Evolutionary conservation across 2,888 invertebrate species (phyloP).

Genomic region (Drosophila glabriapex): DNA sequence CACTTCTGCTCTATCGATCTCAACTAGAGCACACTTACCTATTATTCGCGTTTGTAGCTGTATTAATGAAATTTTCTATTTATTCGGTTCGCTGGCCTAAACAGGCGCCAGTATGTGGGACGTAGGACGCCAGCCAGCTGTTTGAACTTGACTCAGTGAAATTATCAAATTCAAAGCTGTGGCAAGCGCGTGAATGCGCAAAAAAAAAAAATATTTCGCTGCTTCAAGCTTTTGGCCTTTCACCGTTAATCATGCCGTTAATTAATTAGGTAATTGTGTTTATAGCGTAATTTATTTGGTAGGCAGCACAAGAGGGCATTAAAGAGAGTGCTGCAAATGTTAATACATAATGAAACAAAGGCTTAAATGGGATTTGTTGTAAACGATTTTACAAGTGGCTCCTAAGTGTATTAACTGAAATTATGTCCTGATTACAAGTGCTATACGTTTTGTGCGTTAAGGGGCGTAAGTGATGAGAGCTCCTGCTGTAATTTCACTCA

Average conservation of each 20-base stretch:
- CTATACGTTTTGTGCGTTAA: neutral
- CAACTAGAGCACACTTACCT: neutral
- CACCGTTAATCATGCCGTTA: conserved; percentile 60
- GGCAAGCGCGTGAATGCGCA: conserved; percentile 53
- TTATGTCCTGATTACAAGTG: conserved; percentile 16
- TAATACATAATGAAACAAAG: conserved; percentile 67
- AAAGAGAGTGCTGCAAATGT: conserved; percentile 24
- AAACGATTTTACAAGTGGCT: conserved; percentile 42
- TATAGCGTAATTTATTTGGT: conserved; percentile 56
- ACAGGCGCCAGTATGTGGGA: conserved; percentile 25
- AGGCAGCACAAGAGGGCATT: conserved; percentile 1
- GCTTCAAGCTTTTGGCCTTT: conserved; percentile 16
- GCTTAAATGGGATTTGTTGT: conserved; percentile 55
- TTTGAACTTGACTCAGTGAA: conserved; percentile 62
- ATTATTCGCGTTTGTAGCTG: conserved; percentile 4
- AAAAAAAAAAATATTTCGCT: conserved; percentile 64
- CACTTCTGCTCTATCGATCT: neutral
- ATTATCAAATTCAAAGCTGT: conserved; percentile 63
- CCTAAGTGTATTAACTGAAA: conserved; percentile 23
- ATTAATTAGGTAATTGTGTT: conserved; percentile 75
- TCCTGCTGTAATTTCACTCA: neutral
- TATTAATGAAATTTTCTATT: conserved; percentile 50
- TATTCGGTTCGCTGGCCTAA: conserved; percentile 30
- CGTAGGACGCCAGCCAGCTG: conserved; percentile 46
- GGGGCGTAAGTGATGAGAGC: neutral